A percentile compares a stretch with the other conserved stretches of the same genome.
These are phyloP conservation scores for Erethizon dorsatum DNA, from an alignment of 2,797 vertebrate species.

Conservation along the genomic window DNA sequence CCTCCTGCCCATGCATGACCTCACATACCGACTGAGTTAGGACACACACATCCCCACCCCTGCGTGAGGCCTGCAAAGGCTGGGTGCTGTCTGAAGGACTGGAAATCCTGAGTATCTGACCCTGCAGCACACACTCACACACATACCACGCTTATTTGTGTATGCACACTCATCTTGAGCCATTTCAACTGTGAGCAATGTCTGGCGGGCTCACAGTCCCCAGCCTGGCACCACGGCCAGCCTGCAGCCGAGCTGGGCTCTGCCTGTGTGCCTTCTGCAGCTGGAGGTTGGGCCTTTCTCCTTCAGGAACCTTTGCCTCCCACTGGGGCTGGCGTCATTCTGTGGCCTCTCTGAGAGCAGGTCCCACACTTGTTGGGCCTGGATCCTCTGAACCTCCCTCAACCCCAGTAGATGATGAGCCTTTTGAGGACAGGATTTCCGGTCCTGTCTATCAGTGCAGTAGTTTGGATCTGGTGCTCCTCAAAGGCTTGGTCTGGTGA, in stretches of 20 bases:
- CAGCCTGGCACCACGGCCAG: not conserved
- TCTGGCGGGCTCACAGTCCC: not conserved
- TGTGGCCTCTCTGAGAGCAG: not conserved
- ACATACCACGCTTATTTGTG: not conserved
- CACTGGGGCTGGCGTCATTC: too few relatives aligned
- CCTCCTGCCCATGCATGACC: not conserved
- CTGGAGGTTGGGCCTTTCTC: not conserved
- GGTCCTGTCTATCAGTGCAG: not conserved
- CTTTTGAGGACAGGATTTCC: not conserved
- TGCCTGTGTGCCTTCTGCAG: fast-evolving
- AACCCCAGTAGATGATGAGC: fast-evolving
- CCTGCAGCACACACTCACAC: too few relatives aligned
- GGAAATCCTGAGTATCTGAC: not conserved
- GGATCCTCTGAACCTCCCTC: not conserved
- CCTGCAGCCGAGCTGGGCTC: fast-evolving
- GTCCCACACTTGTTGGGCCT: not conserved
- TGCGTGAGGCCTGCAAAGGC: too few relatives aligned
- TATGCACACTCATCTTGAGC: not conserved
- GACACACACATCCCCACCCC: not conserved
- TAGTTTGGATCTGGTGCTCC: not conserved
- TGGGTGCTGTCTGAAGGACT: not conserved
- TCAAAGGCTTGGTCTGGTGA: not conserved
- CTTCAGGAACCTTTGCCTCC: not conserved
- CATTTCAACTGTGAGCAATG: fast-evolving
- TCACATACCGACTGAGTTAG: not conserved